Evolutionary conservation across 2,113 vertebrate genomes (phyloP).

Genomic region (Eidolon helvum): DNA sequence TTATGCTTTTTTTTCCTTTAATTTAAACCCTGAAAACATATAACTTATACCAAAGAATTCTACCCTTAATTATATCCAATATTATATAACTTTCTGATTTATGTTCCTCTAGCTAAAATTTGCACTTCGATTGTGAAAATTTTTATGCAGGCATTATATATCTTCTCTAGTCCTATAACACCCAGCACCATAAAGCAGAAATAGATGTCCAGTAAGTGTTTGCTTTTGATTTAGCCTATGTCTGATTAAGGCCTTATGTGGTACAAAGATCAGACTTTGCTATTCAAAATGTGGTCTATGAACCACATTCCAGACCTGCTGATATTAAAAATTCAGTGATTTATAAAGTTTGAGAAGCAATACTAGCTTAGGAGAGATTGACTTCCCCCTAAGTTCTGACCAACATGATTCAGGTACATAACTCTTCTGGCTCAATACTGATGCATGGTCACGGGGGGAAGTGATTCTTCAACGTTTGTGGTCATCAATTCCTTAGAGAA

Average conservation of each 20-base stretch:
- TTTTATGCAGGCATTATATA: background rate
- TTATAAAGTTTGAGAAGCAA: background rate
- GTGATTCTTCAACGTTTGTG: background rate
- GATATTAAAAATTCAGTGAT: background rate
- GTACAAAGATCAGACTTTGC: background rate
- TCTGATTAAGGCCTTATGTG: background rate
- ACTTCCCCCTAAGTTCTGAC: background rate
- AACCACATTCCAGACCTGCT: background rate
- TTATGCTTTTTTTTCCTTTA: background rate
- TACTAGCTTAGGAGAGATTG: background rate
- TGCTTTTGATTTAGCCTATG: background rate
- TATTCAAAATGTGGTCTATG: background rate
- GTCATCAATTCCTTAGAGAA: background rate
- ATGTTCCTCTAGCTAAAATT: constrained; percentile 21
- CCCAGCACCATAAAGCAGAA: background rate
- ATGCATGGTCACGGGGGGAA: background rate
- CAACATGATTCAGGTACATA: no score
- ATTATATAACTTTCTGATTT: background rate
- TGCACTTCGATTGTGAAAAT: constrained; percentile 9
- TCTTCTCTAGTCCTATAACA: background rate
- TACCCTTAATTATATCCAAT: background rate
- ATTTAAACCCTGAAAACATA: background rate
- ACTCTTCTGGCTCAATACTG: background rate
- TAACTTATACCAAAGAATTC: background rate
- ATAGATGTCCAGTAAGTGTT: background rate